Evolutionary conservation across 2,797 vertebrate genomes (phyloP).

Genomic region (Cossypha polioptera): DNA sequence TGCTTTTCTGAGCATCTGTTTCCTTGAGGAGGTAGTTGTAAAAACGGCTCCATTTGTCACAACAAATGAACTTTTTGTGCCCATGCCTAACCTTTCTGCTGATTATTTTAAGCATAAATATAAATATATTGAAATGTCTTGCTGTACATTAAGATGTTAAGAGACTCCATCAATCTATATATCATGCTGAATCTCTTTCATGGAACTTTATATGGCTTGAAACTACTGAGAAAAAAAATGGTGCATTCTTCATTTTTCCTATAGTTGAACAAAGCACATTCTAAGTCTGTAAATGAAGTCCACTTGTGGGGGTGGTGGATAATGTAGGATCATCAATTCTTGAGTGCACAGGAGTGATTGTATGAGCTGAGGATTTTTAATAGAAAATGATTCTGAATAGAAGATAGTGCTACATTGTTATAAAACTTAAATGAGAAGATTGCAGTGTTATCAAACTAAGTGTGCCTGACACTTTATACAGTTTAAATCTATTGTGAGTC

Average conservation of each 20-base stretch:
- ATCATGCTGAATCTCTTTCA: neutral
- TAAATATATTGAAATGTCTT: neutral
- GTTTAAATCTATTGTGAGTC: neutral
- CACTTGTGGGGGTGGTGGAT: neutral
- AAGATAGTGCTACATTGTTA: neutral
- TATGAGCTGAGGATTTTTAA: neutral
- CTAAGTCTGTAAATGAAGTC: neutral
- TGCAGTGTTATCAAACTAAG: neutral
- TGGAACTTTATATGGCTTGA: neutral
- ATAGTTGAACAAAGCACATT: neutral
- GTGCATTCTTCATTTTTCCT: neutral
- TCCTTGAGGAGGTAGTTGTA: neutral
- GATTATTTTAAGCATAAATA: neutral
- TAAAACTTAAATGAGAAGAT: neutral
- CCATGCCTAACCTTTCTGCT: neutral
- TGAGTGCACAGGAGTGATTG: neutral
- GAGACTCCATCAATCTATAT: neutral
- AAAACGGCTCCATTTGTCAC: neutral
- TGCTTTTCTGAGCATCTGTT: neutral
- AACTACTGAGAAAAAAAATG: neutral
- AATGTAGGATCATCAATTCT: neutral
- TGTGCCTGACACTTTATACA: too few relatives aligned
- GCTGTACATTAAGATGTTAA: neutral
- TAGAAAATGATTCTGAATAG: neutral
- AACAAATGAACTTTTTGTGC: neutral